Conservation (phyloP, 2,113 vertebrate species). For the Sula dactylatra region DNA sequence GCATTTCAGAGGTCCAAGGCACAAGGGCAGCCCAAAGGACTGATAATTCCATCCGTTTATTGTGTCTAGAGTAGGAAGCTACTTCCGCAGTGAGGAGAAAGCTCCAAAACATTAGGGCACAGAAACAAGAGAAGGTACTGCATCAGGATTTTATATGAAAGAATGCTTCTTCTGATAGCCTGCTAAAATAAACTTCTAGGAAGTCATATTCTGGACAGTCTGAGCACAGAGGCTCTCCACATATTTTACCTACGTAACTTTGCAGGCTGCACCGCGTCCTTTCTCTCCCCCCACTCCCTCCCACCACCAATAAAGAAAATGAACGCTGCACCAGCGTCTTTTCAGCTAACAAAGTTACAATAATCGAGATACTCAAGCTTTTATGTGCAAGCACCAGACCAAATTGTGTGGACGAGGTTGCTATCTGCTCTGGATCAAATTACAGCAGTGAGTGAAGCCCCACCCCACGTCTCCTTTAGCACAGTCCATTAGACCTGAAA, state of each 20-base stretch:
- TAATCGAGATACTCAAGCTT: constrained; percentile 76
- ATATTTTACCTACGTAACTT: constrained; percentile 62
- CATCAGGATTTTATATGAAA: constrained; percentile 49
- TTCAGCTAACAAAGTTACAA: constrained; percentile 75
- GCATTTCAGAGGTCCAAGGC: constrained; percentile 17
- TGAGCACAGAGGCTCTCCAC: constrained; percentile 22
- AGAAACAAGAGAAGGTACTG: background rate
- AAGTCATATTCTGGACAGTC: constrained; percentile 48
- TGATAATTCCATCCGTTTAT: background rate
- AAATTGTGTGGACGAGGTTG: constrained; percentile 83
- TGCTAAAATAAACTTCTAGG: constrained; percentile 67
- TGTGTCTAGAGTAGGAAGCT: background rate
- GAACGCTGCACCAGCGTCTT: constrained; percentile 68
- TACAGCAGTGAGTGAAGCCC: constrained; percentile 87
- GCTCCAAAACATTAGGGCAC: background rate
- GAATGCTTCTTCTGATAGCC: constrained; percentile 52
- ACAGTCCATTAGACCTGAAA: constrained; percentile 88
- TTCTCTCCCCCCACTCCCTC: background rate
- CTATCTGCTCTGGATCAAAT: constrained; percentile 92
- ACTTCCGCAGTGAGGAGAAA: constrained; percentile 3
- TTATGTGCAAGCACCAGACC: constrained; percentile 77
- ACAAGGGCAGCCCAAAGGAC: background rate
- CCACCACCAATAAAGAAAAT: constrained; percentile 57
- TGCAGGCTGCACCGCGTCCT: constrained; percentile 30
- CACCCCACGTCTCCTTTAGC: constrained; percentile 87